Conservation (phyloP, 2,113 vertebrate species). For the Pelodiscus sinensis region DNA sequence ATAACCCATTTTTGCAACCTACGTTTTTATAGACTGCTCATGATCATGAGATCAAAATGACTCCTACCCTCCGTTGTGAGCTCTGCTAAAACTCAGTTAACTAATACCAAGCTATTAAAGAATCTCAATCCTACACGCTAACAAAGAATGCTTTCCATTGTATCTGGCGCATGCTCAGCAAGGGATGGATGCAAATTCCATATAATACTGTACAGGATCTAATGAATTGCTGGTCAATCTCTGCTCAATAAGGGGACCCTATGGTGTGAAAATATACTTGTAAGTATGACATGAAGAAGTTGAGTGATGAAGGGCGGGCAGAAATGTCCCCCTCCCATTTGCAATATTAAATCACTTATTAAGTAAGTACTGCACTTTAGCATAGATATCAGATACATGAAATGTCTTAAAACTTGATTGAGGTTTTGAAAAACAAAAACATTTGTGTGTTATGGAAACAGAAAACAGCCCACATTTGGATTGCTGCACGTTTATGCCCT, state of each 20-base stretch:
- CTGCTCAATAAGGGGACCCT: neutral
- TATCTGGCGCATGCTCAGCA: neutral
- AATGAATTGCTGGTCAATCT: neutral
- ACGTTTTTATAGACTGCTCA: neutral
- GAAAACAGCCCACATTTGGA: neutral
- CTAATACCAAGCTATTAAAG: neutral
- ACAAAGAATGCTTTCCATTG: neutral
- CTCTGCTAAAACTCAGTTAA: neutral
- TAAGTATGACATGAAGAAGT: neutral
- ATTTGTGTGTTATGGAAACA: neutral
- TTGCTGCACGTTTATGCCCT: neutral
- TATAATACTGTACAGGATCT: neutral
- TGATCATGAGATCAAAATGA: neutral
- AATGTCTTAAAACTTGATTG: neutral
- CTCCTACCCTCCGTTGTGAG: neutral
- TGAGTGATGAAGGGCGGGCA: neutral
- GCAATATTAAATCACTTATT: neutral
- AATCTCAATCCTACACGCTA: neutral
- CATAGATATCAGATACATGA: neutral
- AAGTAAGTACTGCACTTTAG: neutral
- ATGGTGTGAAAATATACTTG: neutral
- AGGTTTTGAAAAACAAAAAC: neutral
- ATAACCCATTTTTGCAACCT: neutral
- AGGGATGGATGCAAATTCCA: neutral
- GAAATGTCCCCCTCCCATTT: neutral